Evolutionary conservation across 1,140 invertebrate species (phyloP), one percentile per base, ranked within the genome.

Genomic region (Drosophila azteca): DNA sequence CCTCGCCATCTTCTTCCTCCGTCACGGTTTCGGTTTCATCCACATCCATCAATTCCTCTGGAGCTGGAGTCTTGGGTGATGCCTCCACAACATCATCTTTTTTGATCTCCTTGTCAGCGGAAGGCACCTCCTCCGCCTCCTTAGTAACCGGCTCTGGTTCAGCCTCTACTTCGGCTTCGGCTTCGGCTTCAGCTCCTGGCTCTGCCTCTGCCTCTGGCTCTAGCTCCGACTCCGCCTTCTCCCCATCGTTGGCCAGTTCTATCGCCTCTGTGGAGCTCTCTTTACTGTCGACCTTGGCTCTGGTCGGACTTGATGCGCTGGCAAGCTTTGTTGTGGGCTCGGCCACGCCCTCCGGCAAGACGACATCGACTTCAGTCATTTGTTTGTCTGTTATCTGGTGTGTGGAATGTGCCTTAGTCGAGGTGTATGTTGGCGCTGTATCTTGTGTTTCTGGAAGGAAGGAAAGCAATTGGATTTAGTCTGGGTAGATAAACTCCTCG

Each of bases 361-460:
- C 87, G 76, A 87, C 90, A 87, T 91, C 90, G 68, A 91, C 90
- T 84, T 91, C 90, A 87, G 90, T 91, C 90, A 91, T 91, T 90
- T 90, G 90, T 73, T 73, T 76, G 73, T 72, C 57, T 49, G 58
- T 61, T 49, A 45, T 63, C 43, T 71, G 60, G 64, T 68, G 58
- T 62, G 63, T 87, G 83, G 82, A 87, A 87, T 87, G 82, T 88
- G 63, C 50, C 77, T 55, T 45, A 73, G 59, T 74, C 55, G 61
- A 54, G 52, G 51, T 85, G 52, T 35, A 54, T 78, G 44, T 71
- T 68, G 35, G 51, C 31, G 29, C 31, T 71, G 44, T 24, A 5
- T 13, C 35, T 50, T 44, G 22, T 73, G 48, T 62, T 73, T 66
- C 62, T 79, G 76, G 15, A 70, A 69, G 8, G 6, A 44, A 15